These are phyloP conservation scores for Chlamydotis undulata DNA, from an alignment of 2,113 vertebrate genomes.

Conservation along the genomic window DNA sequence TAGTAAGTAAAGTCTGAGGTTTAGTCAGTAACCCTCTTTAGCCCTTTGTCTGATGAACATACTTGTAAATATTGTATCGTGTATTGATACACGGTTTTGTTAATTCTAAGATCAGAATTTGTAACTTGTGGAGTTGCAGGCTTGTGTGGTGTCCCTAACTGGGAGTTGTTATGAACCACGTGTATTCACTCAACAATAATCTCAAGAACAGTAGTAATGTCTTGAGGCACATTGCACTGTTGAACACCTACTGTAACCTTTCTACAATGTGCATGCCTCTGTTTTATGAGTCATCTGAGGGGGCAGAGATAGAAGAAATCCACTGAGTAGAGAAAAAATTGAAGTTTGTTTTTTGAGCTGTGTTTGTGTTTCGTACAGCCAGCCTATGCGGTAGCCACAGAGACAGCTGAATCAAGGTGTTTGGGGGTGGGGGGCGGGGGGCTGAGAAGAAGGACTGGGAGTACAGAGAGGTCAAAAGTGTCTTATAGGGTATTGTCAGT, in stretches of 20 bases:
- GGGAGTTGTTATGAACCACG: not conserved
- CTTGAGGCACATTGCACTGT: not conserved
- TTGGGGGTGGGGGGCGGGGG: too few relatives aligned
- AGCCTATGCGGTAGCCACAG: not conserved
- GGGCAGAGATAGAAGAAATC: not conserved
- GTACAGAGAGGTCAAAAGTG: not conserved
- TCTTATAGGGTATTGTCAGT: not conserved
- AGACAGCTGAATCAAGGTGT: not conserved
- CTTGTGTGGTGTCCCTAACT: not conserved
- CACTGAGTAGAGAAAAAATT: not conserved
- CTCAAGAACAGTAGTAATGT: not conserved
- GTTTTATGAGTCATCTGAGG: not conserved
- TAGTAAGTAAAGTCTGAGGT: not conserved
- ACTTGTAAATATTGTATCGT: not conserved
- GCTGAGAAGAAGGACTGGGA: not conserved
- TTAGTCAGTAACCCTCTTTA: not conserved
- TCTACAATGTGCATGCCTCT: not conserved
- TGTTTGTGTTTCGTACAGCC: not conserved
- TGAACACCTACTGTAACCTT: not conserved
- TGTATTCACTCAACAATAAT: not conserved
- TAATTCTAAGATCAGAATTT: not conserved
- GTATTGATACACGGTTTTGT: not conserved
- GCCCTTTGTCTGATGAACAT: not conserved
- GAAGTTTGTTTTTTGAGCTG: not conserved
- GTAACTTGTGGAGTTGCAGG: not conserved